Base-by-base conservation (phyloP, 2,888 invertebrate genomes). In the Laspeyria flexula region DNA sequence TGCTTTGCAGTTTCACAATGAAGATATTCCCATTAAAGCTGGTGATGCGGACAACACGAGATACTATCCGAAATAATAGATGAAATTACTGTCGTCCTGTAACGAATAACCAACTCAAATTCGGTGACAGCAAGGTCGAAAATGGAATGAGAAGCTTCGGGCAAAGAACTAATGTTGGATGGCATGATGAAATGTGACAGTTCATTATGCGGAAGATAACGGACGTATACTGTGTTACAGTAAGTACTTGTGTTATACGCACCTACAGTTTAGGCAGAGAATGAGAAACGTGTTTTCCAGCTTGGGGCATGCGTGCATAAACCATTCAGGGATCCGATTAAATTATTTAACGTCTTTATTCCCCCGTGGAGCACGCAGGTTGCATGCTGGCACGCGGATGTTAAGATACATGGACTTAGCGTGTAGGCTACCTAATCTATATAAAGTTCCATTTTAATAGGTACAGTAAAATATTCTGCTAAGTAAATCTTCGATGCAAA, bases 331-430 rank as follows among this genome's bases (percentile, higher is more conserved):
- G 81, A 84, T 89, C 87, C 81, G 86, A 88, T 88, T 90, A 90
- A 90, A 90, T 90, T 88, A 92, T 90, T 88, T 87, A 90, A 91
- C 86, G 86, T 90, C 91, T 92, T 89, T 86, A 91, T 91, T 92
- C 90, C 88, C 87, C 67, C 73, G 84, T 75, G 86, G 88, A 75
- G 88, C 83, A 83, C 81, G 86, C 87, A 85, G 81, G 83, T 87
- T 84, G 90, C 90, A 89, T 86, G 88, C 85, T 71, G 75, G 81
- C 88, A 88, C 82, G 86, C 85, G 84, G 84, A 85, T 84, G 80
- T 77, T 60, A 75, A 78, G 79, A 83, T 79, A 86, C 86, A 85
- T 79, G 80, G 73, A 75, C 75, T 78, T 81, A 69, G 71, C 72
- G 65, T 73, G 74, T 70, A 60, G 53, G 60, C 50, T 58, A 66